Conservation (phyloP, 2,113 vertebrate species). For the Petromus typicus region DNA sequence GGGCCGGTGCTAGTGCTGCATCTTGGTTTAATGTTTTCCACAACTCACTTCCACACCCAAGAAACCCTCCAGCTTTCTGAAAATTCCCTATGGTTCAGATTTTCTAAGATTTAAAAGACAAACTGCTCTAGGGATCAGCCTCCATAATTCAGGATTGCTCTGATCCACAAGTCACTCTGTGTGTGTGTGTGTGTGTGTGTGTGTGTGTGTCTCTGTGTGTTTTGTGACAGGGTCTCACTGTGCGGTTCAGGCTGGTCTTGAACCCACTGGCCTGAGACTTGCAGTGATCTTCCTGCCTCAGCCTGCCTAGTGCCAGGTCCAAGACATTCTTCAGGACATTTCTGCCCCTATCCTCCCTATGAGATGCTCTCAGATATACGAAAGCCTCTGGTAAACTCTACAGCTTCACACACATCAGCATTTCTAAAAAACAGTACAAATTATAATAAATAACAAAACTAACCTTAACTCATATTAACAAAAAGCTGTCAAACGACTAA, state of each 20-base stretch:
- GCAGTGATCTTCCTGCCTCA: background rate
- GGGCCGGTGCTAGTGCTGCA: background rate
- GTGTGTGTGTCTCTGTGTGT: background rate
- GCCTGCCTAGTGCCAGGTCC: background rate
- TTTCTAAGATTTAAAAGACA: background rate
- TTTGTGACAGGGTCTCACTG: background rate
- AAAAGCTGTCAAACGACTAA: conserved; percentile 7
- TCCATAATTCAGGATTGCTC: background rate
- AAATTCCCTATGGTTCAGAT: background rate
- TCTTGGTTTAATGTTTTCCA: background rate
- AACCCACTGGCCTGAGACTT: background rate
- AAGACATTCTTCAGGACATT: background rate
- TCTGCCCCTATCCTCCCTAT: background rate
- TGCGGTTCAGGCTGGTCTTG: background rate
- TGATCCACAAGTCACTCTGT: background rate
- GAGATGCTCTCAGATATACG: background rate
- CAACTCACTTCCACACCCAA: background rate
- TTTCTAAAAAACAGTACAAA: background rate
- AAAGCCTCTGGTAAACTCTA: background rate
- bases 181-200: background rate
- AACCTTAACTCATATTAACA: background rate
- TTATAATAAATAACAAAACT: background rate
- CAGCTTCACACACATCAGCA: background rate
- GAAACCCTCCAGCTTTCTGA: background rate
- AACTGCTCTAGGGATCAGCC: background rate